Conservation (phyloP, 2,113 vertebrate genomes). For the Addax nasomaculatus region DNA sequence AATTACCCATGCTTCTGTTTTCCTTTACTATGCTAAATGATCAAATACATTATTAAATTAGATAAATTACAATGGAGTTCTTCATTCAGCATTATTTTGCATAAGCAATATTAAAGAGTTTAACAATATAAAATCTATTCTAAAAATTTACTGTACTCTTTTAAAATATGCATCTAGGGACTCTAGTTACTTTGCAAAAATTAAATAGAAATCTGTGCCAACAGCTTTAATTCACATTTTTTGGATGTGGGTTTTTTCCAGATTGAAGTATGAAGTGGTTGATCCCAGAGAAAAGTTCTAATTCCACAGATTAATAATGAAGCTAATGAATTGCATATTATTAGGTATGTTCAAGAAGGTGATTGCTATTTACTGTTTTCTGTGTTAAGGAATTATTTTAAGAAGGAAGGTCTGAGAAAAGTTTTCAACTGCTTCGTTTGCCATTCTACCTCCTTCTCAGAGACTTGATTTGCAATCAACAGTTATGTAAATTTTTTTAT, state of each 20-base stretch:
- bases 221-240: background rate
- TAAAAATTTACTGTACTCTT: constrained; percentile 1
- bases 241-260: background rate
- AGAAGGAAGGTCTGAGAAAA: background rate
- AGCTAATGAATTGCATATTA: background rate
- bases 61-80: background rate
- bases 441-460: background rate
- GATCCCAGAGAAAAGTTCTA: background rate
- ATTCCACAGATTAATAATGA: background rate
- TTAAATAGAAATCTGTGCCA: background rate
- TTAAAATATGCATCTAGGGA: background rate
- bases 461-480: constrained; percentile 62
- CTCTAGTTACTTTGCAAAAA: background rate
- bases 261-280: background rate
- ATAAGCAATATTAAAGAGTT: background rate
- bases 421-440: constrained; percentile 4
- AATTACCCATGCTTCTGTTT: background rate
- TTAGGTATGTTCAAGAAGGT: background rate
- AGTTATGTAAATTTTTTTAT: constrained; percentile 53
- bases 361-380: background rate
- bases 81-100: background rate
- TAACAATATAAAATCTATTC: background rate
- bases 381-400: background rate
- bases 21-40: background rate
- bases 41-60: background rate